Conservation (phyloP, 1,140 invertebrate genomes). For the Acromyrmex charruanus region DNA sequence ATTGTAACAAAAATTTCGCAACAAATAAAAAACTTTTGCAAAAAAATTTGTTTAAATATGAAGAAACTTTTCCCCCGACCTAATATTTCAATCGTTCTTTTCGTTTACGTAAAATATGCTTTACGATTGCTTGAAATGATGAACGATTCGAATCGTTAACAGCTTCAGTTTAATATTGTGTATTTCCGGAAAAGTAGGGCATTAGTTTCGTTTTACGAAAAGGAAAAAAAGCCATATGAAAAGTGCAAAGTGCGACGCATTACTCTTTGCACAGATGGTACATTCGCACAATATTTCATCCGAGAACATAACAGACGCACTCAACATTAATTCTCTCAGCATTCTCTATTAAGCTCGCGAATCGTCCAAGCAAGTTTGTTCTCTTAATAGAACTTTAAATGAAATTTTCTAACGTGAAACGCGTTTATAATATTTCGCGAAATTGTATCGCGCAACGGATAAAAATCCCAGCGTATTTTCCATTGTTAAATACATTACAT, state of each 20-base stretch:
- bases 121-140: not conserved
- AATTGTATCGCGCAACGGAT: not conserved
- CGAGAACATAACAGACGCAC: slow-evolving; percentile 42
- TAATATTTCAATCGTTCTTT: no score
- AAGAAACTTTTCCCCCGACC: no score
- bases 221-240: slow-evolving; percentile 26
- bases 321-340: slow-evolving; percentile 55
- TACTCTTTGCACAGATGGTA: slow-evolving; percentile 60
- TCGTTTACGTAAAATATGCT: not conserved
- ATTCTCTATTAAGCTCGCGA: slow-evolving; percentile 64
- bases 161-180: slow-evolving; percentile 3
- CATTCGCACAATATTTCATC: slow-evolving; percentile 65
- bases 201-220: slow-evolving; percentile 44
- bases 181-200: slow-evolving; percentile 29
- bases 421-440: slow-evolving; percentile 7
- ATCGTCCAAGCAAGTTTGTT: slow-evolving; percentile 57
- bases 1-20: no score
- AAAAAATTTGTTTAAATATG: no score
- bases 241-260: slow-evolving; percentile 47
- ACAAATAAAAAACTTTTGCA: no score
- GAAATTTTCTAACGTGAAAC: slow-evolving; percentile 40
- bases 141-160: slow-evolving; percentile 25
- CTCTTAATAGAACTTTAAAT: slow-evolving; percentile 61
- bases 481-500: not conserved
- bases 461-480: not conserved